Evolutionary conservation across 2,888 invertebrate species (phyloP).

Genomic region (Pristionchus arcanus): DNA sequence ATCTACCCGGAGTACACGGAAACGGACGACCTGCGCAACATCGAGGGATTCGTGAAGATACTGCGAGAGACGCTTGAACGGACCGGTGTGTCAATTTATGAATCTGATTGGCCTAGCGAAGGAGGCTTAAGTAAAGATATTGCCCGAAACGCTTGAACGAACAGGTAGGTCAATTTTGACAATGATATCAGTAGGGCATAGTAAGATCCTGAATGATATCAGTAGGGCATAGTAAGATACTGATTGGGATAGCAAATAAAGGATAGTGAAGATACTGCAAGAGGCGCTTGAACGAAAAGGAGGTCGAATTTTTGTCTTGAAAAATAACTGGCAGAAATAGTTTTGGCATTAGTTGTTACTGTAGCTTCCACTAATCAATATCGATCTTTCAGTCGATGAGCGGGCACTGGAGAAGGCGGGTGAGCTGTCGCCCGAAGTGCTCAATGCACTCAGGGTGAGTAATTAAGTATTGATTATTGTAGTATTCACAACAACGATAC

Average conservation of each 20-base stretch:
- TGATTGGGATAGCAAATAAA: too few species aligned
- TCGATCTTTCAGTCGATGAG: conserved; percentile 44
- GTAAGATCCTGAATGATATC: too few species aligned
- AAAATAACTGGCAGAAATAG: too few species aligned
- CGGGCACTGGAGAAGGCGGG: conserved; percentile 50
- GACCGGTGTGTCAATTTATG: background rate
- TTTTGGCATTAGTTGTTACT: too few species aligned
- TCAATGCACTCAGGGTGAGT: conserved; percentile 1
- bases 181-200: too few species aligned
- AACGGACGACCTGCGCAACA: conserved; percentile 73
- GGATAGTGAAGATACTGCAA: too few species aligned
- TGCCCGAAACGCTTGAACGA: background rate
- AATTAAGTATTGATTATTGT: too few species aligned
- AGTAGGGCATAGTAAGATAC: too few species aligned
- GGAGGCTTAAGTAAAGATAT: background rate
- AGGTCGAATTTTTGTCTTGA: too few species aligned
- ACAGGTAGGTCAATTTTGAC: background rate
- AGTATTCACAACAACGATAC: too few species aligned
- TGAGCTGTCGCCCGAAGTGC: conserved; percentile 35
- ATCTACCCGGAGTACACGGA: conserved; percentile 78
- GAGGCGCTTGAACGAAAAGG: too few species aligned
- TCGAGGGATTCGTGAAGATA: conserved; percentile 70
- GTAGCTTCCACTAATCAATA: too few species aligned
- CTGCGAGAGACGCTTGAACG: conserved; percentile 55
- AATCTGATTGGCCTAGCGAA: background rate